phyloP scores from a whole-genome alignment of 2,888 invertebrate genomes.

The Lycia hirtaria region DNA sequence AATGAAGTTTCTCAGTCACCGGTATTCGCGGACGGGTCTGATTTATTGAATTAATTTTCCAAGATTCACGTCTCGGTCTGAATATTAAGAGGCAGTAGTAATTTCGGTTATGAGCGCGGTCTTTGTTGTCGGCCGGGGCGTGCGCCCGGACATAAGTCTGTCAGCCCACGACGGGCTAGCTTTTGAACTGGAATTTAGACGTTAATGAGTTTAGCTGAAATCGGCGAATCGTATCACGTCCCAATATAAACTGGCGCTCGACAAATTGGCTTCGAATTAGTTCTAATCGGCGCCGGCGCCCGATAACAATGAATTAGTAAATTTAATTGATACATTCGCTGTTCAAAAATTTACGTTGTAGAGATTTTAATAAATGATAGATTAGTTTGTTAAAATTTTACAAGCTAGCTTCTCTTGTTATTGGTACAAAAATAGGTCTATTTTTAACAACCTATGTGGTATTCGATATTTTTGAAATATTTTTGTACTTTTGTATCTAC shows the following conservation, averaged over 20 bases:
- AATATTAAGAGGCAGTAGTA: constrained; percentile 78
- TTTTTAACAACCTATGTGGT: no score
- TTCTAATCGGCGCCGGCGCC: constrained; percentile 13
- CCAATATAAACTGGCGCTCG: constrained; percentile 8
- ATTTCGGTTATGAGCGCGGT: constrained; percentile 72
- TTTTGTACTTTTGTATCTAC: no score
- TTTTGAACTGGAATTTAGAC: constrained; percentile 30
- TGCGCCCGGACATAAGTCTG: constrained; percentile 61
- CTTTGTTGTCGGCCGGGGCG: constrained; percentile 70
- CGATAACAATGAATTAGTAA: constrained; percentile 5
- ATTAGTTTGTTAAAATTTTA: background rate
- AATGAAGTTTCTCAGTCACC: constrained; percentile 65
- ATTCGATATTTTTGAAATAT: no score
- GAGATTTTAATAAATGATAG: background rate
- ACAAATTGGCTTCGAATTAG: constrained; percentile 2
- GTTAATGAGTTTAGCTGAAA: constrained; percentile 56
- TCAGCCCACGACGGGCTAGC: constrained; percentile 45
- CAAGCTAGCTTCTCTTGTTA: no score
- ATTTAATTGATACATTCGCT: constrained; percentile 1
- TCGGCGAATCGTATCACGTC: constrained; percentile 36
- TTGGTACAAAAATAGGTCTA: no score
- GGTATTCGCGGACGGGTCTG: constrained; percentile 66
- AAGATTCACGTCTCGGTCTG: constrained; percentile 68
- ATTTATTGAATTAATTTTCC: constrained; percentile 82
- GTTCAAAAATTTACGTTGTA: background rate